Base-by-base conservation (phyloP, 2,113 vertebrate genomes). In the Dolichotis patagonum region DNA sequence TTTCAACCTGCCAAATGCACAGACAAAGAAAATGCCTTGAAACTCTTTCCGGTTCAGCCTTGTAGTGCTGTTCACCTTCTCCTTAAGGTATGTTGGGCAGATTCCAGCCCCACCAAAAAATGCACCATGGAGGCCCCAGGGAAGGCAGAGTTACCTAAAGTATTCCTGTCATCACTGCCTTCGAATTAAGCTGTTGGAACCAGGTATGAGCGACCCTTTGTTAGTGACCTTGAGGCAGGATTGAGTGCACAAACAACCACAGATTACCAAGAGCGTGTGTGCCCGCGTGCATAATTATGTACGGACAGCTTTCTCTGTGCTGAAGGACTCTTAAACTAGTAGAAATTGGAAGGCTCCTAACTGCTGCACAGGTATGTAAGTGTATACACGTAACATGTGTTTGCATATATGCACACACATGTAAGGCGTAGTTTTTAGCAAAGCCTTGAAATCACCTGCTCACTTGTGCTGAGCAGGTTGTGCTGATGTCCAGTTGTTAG, bases 21-120 rank as follows among this genome's bases (percentile, higher is more conserved):
- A 11, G 99, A 99, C 90, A 98, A 96, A 89, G 99, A 99, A 93
- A 98, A 98, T 91, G 95, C 95, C 7, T 96, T 99, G 97, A 98
- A 98, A 95, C 98, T 99, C 0, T 98, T 99, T 91, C 98, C 98
- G 0, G 91, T 99, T 60, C 98, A 98, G 91, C 99, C 99, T 12
- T 99, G 99, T 38, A 98, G 91, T 58, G 98, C 98, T 43, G 98
- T 99, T 97, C 98, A 99, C 82, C 97, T 99, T 82, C 98, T 99
- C 82, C 98, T 99, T 56, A 99, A 99, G 99, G 99, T 99, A 98
- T 30, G 22, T 46, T 3, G 1, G 0, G 0, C 1, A 41, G 87
- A 56, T 41, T 60, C 43, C 41, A 85, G 0, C 32, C 65, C 3
- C 26, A 8, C 62, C 43, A 46, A 30, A 26, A 77, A 60, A 63